Conservation (phyloP, 2,888 invertebrate species). For the Pherbina coryleti region DNA sequence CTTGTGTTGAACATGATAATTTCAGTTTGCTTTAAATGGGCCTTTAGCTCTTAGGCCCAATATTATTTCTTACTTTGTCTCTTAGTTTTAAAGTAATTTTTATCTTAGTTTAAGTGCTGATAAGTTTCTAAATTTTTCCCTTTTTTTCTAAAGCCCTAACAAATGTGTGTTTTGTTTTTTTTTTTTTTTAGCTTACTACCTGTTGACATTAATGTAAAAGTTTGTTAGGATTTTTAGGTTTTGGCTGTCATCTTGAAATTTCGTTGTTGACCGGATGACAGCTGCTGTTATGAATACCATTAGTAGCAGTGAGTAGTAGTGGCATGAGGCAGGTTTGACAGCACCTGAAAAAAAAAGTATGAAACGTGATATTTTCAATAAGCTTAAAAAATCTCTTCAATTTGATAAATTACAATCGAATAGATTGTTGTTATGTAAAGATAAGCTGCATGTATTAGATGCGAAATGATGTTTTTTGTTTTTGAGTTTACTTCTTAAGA, state of each 20-base stretch:
- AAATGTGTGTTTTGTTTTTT: background rate
- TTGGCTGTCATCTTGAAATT: background rate
- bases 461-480: no score
- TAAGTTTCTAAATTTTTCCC: constrained; percentile 4
- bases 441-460: no score
- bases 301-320: background rate
- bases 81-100: background rate
- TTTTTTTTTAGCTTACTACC: background rate
- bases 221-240: background rate
- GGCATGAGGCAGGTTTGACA: background rate
- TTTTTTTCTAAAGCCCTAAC: background rate
- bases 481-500: no score
- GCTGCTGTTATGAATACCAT: background rate
- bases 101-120: background rate
- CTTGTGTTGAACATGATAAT: constrained; percentile 16
- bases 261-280: background rate
- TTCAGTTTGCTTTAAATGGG: background rate
- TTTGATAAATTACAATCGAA: background rate
- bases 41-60: background rate
- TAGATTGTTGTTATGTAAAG: no score
- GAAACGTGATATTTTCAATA: background rate
- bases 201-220: background rate
- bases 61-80: background rate
- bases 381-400: background rate
- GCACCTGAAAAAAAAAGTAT: background rate